These are phyloP conservation scores for Pheucticus melanocephalus DNA, from an alignment of 2,113 vertebrate species.

Conservation along the genomic window DNA sequence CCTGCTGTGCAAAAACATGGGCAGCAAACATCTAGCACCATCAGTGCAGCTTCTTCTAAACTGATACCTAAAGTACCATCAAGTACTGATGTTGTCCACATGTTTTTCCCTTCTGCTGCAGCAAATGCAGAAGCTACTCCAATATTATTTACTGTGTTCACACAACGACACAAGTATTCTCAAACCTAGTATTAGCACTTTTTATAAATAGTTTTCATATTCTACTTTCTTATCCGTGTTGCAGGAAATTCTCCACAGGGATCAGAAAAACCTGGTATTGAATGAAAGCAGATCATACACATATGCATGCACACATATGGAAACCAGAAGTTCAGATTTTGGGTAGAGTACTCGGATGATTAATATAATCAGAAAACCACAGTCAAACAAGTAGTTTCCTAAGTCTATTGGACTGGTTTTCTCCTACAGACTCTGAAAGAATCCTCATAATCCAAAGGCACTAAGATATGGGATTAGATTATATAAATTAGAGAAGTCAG, in stretches of 20 bases:
- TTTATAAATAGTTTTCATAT: not conserved
- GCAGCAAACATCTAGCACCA: not conserved
- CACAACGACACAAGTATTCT: not conserved
- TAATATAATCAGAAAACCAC: not conserved
- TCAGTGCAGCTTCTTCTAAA: not conserved
- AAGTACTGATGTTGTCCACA: not conserved
- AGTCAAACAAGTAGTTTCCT: not conserved
- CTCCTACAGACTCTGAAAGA: not conserved
- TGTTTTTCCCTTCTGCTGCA: not conserved
- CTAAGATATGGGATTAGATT: not conserved
- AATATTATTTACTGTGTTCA: not conserved
- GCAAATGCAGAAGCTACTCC: not conserved
- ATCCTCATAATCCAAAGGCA: not conserved
- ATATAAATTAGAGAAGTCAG: not conserved
- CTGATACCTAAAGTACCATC: not conserved
- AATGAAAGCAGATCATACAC: not conserved
- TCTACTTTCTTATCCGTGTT: not conserved
- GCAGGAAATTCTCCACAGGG: not conserved
- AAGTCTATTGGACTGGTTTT: not conserved
- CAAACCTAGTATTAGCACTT: not conserved
- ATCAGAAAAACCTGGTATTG: not conserved
- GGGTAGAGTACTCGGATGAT: not conserved
- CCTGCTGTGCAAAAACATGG: not conserved
- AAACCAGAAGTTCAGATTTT: not conserved
- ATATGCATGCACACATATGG: fast-evolving